These are phyloP conservation scores for Orthosia gothica DNA, from an alignment of 2,888 invertebrate genomes.

Conservation along the genomic window DNA sequence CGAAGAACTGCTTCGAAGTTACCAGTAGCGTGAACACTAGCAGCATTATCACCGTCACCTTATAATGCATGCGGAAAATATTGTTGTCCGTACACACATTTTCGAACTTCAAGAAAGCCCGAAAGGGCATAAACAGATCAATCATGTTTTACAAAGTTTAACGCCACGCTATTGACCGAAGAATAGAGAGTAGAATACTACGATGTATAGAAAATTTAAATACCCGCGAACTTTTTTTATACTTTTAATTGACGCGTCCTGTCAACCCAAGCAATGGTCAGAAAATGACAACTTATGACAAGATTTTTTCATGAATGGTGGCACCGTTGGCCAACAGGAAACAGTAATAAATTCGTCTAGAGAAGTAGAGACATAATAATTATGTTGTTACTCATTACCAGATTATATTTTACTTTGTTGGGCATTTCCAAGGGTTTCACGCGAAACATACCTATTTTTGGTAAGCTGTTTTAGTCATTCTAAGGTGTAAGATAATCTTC, in stretches of 20 bases:
- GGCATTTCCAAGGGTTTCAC: neutral
- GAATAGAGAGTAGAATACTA: neutral
- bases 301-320: neutral
- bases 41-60: constrained; percentile 94
- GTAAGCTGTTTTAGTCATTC: neutral
- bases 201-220: constrained; percentile 22
- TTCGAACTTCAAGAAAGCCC: constrained; percentile 93
- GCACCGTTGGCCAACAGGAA: constrained; percentile 1
- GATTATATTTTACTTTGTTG: neutral
- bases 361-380: no score
- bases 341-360: no score
- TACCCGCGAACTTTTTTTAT: constrained; percentile 60
- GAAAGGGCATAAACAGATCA: constrained; percentile 93
- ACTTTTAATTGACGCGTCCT: constrained; percentile 15
- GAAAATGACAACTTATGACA: constrained; percentile 21
- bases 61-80: constrained; percentile 94
- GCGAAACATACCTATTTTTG: neutral
- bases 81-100: constrained; percentile 94
- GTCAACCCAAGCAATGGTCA: constrained; percentile 17
- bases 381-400: neutral
- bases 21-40: constrained; percentile 94
- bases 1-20: constrained; percentile 96
- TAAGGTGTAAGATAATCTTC: no score
- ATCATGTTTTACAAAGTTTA: constrained; percentile 82
- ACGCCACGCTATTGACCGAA: neutral